A percentile compares a stretch with the other conserved stretches of the same genome.
phyloP scores from a whole-genome alignment of 2,113 vertebrate species.

The Epinephelus fuscoguttatus region DNA sequence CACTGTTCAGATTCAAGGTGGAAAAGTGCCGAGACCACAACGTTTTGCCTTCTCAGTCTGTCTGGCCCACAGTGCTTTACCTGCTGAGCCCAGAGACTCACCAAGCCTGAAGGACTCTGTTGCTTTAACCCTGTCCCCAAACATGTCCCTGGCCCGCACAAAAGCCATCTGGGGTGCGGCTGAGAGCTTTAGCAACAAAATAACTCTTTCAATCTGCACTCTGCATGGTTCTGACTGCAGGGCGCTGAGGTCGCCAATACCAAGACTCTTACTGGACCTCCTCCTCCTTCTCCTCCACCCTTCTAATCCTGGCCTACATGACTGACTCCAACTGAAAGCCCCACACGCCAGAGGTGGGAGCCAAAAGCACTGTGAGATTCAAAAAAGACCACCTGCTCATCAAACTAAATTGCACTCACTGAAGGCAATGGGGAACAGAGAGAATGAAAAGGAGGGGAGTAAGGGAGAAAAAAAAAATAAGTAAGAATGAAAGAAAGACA shows the following conservation, averaged over 20 bases:
- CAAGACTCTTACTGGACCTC: conserved; percentile 57
- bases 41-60: conserved; percentile 47
- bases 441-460: conserved; percentile 62
- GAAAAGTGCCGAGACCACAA: conserved; percentile 57
- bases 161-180: conserved; percentile 79
- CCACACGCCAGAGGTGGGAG: conserved; percentile 75
- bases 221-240: conserved; percentile 74
- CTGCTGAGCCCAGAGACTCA: conserved; percentile 71
- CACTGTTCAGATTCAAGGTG: conserved; percentile 47
- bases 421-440: conserved; percentile 54
- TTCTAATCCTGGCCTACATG: conserved; percentile 80
- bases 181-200: conserved; percentile 77
- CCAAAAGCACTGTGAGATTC: conserved; percentile 71
- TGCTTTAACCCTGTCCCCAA: conserved; percentile 63
- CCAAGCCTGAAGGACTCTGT: conserved; percentile 59
- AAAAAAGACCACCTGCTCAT: conserved; percentile 83
- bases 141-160: conserved; percentile 60
- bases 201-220: conserved; percentile 77
- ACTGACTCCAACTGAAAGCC: conserved; percentile 77
- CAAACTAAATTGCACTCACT: conserved; percentile 81
- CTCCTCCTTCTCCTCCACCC: conserved; percentile 54
- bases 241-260: conserved; percentile 65
- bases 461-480: conserved; percentile 29
- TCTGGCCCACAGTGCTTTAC: conserved; percentile 58
- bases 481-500: conserved; percentile 64